Evolutionary conservation across 2,888 invertebrate species (phyloP).

Genomic region (Aphrophora alni): DNA sequence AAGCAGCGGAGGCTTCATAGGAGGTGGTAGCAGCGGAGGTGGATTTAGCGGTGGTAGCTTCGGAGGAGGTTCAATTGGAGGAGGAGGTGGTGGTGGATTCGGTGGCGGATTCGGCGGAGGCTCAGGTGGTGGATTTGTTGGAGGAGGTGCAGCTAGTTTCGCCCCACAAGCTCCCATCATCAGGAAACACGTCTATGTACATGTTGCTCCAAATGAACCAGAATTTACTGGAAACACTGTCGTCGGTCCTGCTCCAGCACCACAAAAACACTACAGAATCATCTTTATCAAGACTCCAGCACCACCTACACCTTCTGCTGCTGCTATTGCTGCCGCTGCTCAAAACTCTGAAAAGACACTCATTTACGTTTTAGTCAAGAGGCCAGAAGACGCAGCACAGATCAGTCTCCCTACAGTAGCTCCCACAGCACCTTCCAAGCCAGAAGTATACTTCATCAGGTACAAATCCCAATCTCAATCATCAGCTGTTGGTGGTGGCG

Average conservation of each 20-base stretch:
- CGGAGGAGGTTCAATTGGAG: background rate
- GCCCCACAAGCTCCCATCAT: constrained; percentile 66
- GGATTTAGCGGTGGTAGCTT: constrained; percentile 61
- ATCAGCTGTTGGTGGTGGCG: constrained; percentile 57
- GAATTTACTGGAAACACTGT: constrained; percentile 69
- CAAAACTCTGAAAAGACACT: constrained; percentile 86
- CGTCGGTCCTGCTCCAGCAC: constrained; percentile 69
- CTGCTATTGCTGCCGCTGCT: constrained; percentile 78
- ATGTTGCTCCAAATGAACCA: constrained; percentile 89
- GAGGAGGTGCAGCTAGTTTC: constrained; percentile 48
- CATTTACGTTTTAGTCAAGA: constrained; percentile 88
- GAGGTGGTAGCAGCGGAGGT: constrained; percentile 58
- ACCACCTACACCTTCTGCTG: constrained; percentile 80
- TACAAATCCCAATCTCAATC: constrained; percentile 71
- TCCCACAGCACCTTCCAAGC: constrained; percentile 85
- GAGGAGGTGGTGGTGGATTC: background rate
- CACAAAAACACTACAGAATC: constrained; percentile 90
- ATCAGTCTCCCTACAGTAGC: constrained; percentile 77
- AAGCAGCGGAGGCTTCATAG: constrained; percentile 29
- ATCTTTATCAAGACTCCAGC: constrained; percentile 93
- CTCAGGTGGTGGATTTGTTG: background rate
- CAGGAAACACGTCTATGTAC: constrained; percentile 89
- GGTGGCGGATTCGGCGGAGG: background rate
- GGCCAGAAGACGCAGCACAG: constrained; percentile 84
- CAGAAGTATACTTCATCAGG: constrained; percentile 89